Evolutionary conservation across 2,888 invertebrate species (phyloP).

Genomic region (Mantis religiosa): DNA sequence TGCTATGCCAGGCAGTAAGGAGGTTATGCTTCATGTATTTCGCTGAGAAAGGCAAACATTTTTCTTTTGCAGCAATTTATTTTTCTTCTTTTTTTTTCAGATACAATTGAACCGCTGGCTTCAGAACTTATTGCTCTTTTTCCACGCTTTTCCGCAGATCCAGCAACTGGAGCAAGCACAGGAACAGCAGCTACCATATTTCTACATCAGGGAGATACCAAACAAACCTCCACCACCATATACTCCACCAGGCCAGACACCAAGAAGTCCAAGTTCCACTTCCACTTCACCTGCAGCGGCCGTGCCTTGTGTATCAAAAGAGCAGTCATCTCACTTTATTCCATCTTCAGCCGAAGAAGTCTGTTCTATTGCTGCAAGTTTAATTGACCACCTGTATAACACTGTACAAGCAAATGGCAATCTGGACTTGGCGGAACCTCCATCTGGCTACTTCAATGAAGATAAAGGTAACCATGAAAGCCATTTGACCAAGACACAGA

Average conservation of each 20-base stretch:
- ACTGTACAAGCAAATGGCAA: background rate
- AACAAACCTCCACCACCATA: conserved; percentile 75
- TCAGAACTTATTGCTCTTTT: background rate
- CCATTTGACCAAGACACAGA: background rate
- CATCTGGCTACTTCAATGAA: background rate
- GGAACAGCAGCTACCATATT: conserved; percentile 49
- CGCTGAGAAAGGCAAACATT: no score
- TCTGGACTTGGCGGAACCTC: background rate
- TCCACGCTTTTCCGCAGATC: conserved; percentile 44
- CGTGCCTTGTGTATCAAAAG: conserved; percentile 15
- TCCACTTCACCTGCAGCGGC: conserved; percentile 44
- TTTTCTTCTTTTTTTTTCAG: no score
- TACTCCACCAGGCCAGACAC: conserved; percentile 53
- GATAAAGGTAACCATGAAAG: background rate
- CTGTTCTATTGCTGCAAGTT: background rate
- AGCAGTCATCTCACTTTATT: background rate
- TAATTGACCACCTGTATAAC: background rate
- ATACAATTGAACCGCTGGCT: no score
- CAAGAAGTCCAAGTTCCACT: conserved; percentile 40
- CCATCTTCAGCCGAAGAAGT: background rate
- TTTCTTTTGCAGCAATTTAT: no score
- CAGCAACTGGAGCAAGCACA: conserved; percentile 45
- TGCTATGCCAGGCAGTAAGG: no score
- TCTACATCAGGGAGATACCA: conserved; percentile 62
- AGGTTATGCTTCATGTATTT: no score